Evolutionary conservation across 2,888 invertebrate species (phyloP).

Genomic region (Spialia ferax): DNA sequence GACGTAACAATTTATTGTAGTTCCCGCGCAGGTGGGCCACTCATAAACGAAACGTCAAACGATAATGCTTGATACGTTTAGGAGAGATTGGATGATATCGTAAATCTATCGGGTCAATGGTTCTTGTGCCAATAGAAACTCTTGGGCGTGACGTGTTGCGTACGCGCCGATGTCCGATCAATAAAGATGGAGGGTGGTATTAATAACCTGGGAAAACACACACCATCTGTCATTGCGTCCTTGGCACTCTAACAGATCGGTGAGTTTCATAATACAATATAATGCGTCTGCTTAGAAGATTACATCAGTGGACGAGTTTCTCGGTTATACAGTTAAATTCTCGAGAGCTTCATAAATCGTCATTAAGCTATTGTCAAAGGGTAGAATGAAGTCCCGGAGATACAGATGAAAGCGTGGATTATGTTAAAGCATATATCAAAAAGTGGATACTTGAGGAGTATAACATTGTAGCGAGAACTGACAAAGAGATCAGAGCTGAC

Average conservation of each 20-base stretch:
- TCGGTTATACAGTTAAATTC: slow-evolving; percentile 45
- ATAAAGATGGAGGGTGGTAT: slow-evolving; percentile 65
- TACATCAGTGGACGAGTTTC: slow-evolving; percentile 34
- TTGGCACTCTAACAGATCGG: slow-evolving; percentile 51
- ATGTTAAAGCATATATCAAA: slow-evolving; percentile 64
- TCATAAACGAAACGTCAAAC: slow-evolving; percentile 55
- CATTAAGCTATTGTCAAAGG: slow-evolving; percentile 64
- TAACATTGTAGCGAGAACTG: slow-evolving; percentile 56
- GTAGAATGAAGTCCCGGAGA: slow-evolving; percentile 50
- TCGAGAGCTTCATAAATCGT: slow-evolving; percentile 53
- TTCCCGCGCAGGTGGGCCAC: slow-evolving; percentile 60
- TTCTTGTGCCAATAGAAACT: slow-evolving; percentile 72
- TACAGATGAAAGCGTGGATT: slow-evolving; percentile 62
- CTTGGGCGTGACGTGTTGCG: slow-evolving; percentile 69
- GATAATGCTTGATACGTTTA: slow-evolving; percentile 44
- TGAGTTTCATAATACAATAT: slow-evolving; percentile 44
- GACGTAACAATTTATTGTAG: slow-evolving; percentile 71
- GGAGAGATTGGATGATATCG: slow-evolving; percentile 59
- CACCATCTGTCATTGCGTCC: slow-evolving; percentile 62
- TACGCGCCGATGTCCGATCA: slow-evolving; percentile 67
- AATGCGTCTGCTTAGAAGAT: slow-evolving; percentile 46
- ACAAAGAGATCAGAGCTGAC: slow-evolving; percentile 74
- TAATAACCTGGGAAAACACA: slow-evolving; percentile 59
- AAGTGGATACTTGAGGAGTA: slow-evolving; percentile 61
- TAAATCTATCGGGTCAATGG: slow-evolving; percentile 64